Conservation (phyloP, 2,888 invertebrate species). For the Pomacea canaliculata region DNA sequence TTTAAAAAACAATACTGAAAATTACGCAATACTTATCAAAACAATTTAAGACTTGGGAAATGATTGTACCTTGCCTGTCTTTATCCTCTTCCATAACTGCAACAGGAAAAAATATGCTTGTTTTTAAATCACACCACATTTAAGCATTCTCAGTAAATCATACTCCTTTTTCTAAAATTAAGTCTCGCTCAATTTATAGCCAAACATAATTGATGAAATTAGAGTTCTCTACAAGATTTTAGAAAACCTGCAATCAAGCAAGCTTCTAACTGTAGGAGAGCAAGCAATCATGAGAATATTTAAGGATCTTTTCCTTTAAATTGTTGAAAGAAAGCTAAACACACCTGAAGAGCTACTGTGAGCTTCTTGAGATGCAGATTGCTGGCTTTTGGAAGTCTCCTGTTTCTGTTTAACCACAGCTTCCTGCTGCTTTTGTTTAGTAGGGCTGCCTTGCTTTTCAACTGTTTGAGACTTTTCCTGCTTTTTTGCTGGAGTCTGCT, state of each 20-base stretch:
- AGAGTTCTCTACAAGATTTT: no score
- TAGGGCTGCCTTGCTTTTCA: not conserved
- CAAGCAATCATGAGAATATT: no score
- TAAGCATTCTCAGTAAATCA: no score
- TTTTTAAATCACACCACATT: no score
- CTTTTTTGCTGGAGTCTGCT: not conserved
- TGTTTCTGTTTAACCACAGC: constrained; percentile 12
- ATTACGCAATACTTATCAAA: no score
- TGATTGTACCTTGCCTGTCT: not conserved
- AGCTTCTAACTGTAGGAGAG: no score
- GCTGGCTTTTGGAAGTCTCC: not conserved
- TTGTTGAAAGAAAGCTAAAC: not conserved
- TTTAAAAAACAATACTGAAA: not conserved
- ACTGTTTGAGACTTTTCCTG: not conserved
- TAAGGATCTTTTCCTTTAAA: no score
- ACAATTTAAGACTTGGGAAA: not conserved
- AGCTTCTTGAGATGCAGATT: not conserved
- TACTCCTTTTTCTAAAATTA: no score
- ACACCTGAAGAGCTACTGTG: not conserved
- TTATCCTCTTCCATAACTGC: constrained; percentile 2
- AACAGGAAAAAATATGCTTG: not conserved
- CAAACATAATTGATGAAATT: no score
- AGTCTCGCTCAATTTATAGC: no score
- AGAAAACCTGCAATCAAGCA: no score
- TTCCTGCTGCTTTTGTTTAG: not conserved